phyloP scores from a whole-genome alignment of 1,140 invertebrate genomes.

The Ips nitidus region DNA sequence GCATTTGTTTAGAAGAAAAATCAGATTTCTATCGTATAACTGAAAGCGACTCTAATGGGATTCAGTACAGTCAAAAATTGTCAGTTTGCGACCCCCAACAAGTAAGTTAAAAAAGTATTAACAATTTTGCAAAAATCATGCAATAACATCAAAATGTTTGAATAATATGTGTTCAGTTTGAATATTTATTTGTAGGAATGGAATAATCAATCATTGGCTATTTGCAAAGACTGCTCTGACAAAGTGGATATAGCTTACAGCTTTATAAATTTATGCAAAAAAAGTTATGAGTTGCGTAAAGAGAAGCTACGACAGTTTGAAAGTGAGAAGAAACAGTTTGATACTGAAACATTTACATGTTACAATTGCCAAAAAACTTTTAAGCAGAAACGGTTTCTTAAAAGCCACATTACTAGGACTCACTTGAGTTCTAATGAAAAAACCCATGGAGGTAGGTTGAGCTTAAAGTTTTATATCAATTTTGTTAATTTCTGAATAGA shows the following conservation, averaged over 20 bases:
- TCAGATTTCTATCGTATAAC: constrained; percentile 12
- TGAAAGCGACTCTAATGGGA: constrained; percentile 10
- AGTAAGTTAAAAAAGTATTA: constrained; percentile 17
- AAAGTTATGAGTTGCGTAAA: constrained; percentile 31
- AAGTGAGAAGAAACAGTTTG: constrained; percentile 8
- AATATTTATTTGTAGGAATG: constrained; percentile 30
- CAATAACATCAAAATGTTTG: neutral
- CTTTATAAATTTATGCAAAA: constrained; percentile 33
- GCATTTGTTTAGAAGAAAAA: constrained; percentile 30
- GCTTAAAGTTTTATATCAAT: constrained; percentile 5
- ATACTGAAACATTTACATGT: constrained; percentile 26
- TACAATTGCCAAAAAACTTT: constrained; percentile 36
- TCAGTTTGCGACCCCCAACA: constrained; percentile 25
- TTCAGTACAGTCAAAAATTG: constrained; percentile 30
- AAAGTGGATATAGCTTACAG: constrained; percentile 30
- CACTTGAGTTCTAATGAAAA: constrained; percentile 10
- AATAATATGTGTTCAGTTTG: constrained; percentile 9
- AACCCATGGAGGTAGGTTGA: constrained; percentile 10
- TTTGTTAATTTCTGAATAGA: constrained; percentile 2
- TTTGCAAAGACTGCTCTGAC: constrained; percentile 32
- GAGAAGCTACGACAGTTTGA: constrained; percentile 21
- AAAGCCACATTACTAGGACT: constrained; percentile 34
- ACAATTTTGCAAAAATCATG: constrained; percentile 1
- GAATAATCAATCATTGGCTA: constrained; percentile 20
- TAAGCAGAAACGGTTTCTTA: constrained; percentile 31